Evolutionary conservation across 2,797 vertebrate species (phyloP).

Genomic region (Falco biarmicus): DNA sequence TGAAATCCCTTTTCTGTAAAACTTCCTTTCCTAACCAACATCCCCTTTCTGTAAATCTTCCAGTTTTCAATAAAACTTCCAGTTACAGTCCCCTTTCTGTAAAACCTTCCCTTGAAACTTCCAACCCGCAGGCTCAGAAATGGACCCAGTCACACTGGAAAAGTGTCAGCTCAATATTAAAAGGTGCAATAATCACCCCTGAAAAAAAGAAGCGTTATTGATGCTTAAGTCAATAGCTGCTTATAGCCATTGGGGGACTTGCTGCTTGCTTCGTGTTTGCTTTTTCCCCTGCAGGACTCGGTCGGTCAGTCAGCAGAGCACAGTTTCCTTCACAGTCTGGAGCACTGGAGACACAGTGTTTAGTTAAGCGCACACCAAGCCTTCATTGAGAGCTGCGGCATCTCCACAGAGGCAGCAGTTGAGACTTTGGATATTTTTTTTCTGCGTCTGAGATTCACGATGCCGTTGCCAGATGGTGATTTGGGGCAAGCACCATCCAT

Average conservation of each 20-base stretch:
- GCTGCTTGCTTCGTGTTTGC: not conserved
- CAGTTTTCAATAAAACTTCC: not conserved
- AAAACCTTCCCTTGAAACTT: not conserved
- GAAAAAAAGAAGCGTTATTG: not conserved
- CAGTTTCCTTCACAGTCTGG: not conserved
- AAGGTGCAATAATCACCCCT: not conserved
- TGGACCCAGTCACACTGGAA: not conserved
- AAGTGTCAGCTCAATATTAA: not conserved
- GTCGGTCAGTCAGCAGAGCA: not conserved
- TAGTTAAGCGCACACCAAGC: not conserved
- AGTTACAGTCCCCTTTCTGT: not conserved
- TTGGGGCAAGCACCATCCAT: not conserved
- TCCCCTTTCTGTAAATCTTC: not conserved
- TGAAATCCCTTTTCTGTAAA: not conserved
- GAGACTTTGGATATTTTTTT: not conserved
- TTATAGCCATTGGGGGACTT: not conserved
- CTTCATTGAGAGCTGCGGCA: not conserved
- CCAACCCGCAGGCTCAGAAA: not conserved
- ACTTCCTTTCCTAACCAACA: not conserved
- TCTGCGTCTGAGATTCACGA: fast-evolving
- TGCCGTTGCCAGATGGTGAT: fast-evolving
- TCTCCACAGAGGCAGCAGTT: not conserved
- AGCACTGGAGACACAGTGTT: not conserved
- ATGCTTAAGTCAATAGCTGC: not conserved
- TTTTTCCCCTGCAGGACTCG: not conserved